These are phyloP conservation scores for Phyto melanocephala DNA, from an alignment of 2,888 invertebrate species.

Conservation along the genomic window DNA sequence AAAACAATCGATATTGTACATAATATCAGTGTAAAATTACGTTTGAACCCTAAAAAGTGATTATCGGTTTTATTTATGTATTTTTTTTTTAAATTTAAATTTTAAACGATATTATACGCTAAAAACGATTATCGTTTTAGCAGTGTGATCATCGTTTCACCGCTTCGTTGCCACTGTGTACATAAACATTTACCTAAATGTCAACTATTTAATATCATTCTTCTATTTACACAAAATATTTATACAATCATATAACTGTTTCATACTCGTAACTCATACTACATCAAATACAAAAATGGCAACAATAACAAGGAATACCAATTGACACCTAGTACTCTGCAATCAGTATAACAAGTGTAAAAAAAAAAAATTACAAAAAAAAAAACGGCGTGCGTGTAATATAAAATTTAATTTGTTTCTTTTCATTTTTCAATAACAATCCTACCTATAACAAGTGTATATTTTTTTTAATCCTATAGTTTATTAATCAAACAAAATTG, in stretches of 20 bases:
- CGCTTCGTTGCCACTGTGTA: slow-evolving; percentile 14
- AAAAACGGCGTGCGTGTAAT: not conserved
- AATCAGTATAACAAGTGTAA: slow-evolving; percentile 42
- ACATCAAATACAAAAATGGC: too few relatives aligned
- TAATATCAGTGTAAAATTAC: too few relatives aligned
- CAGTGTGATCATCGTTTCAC: not conserved
- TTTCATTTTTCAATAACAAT: too few relatives aligned
- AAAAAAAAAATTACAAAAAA: not conserved
- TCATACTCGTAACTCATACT: too few relatives aligned
- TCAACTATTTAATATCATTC: not conserved
- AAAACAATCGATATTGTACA: too few relatives aligned
- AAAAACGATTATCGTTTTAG: not conserved
- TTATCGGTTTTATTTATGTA: not conserved
- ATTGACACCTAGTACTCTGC: slow-evolving; percentile 45
- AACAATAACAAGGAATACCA: too few relatives aligned
- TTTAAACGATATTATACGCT: not conserved
- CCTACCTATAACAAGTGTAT: not conserved
- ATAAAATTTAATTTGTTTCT: too few relatives aligned
- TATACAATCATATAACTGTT: too few relatives aligned
- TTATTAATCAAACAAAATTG: not conserved
- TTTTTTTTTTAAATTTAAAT: not conserved
- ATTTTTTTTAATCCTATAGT: not conserved
- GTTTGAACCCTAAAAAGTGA: too few relatives aligned
- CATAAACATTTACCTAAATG: not conserved
- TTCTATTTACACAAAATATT: too few relatives aligned